Evolutionary conservation across 2,113 vertebrate species (phyloP), one percentile per base, ranked within the genome.

Genomic region (Lonchura striata): DNA sequence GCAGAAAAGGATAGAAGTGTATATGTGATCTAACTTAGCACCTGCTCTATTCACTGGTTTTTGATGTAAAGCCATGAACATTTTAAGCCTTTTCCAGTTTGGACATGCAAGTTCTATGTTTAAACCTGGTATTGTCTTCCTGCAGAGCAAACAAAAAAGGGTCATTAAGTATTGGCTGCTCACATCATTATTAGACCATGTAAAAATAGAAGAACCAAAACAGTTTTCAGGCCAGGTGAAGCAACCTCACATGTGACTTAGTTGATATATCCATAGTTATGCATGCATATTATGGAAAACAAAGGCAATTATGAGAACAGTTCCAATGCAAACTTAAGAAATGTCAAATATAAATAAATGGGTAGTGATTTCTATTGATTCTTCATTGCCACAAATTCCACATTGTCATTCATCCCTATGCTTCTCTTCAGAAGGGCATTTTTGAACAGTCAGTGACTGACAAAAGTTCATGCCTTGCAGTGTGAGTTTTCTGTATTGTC

Each of bases 381-480:
- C n/a, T 79, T 21, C 52, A 47, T 80, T 87, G 69, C 30, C 35
- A 74, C 21, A 75, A 63, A 64, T 88, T 66, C 71, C 92, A n/a
- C 39, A 59, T 81, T 94, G 64, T 57, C 53, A 82, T 92, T 77
- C 83, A 85, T 52, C 6, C 5, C 27, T 75, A 3, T 54, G 35
- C 33, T 66, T 90, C 86, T 42, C 82, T 90, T 82, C 42, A 88
- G 69, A 94, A 94, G 46, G 15, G 11, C 65, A 72, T 91, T 95
- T 97, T 91, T 95, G 69, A 90, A 30, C 90, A 81, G 70, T 88
- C 65, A 27, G 52, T 88, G 35, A 70, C 76, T 54, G 82, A 84
- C 50, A 86, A 31, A 54, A 68, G 22, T 90, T 20, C 47, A 63
- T 84, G 92, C 90, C 82, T 74, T 63, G 30, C 71, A 93, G 19